phyloP scores from a whole-genome alignment of 2,888 invertebrate genomes.

The Philereme transversata region DNA sequence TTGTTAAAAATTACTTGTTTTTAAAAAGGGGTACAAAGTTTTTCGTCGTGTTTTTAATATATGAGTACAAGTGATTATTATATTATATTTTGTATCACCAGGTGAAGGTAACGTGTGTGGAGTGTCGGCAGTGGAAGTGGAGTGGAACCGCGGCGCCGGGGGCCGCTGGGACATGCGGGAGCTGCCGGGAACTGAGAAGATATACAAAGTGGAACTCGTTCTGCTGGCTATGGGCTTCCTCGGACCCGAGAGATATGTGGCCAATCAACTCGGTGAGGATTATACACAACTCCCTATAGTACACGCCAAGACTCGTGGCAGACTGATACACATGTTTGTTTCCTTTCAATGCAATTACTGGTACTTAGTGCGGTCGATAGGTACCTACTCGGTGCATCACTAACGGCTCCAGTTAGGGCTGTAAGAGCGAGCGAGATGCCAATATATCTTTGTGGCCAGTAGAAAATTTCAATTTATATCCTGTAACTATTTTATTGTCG shows the following conservation, averaged over 20 bases:
- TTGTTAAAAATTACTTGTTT: too few species aligned
- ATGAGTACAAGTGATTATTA: not conserved
- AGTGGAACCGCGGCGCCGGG: slow-evolving; percentile 95
- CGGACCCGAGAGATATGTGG: slow-evolving; percentile 96
- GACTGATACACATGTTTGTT: not conserved
- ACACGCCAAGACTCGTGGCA: not conserved
- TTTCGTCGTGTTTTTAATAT: too few species aligned
- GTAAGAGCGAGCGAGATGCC: too few species aligned
- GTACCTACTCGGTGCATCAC: too few species aligned
- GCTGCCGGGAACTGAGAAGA: slow-evolving; percentile 89
- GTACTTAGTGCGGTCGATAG: too few species aligned
- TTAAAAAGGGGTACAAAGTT: too few species aligned
- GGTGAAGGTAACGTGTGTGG: slow-evolving; percentile 93
- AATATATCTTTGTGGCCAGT: too few species aligned
- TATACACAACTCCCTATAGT: not conserved
- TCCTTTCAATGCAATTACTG: too few species aligned
- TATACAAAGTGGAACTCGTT: slow-evolving; percentile 94
- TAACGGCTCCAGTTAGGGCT: too few species aligned
- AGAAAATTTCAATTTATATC: too few species aligned
- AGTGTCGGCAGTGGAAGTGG: slow-evolving; percentile 94
- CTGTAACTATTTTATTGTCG: too few species aligned
- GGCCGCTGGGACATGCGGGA: slow-evolving; percentile 98
- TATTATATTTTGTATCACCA: slow-evolving; percentile 31
- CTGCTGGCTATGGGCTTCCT: slow-evolving; percentile 99
- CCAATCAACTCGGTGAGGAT: slow-evolving; percentile 86